A percentile compares a stretch with the other conserved stretches of the same genome.
These are phyloP conservation scores for Euphydryas editha DNA, from an alignment of 2,888 invertebrate genomes.

Conservation along the genomic window DNA sequence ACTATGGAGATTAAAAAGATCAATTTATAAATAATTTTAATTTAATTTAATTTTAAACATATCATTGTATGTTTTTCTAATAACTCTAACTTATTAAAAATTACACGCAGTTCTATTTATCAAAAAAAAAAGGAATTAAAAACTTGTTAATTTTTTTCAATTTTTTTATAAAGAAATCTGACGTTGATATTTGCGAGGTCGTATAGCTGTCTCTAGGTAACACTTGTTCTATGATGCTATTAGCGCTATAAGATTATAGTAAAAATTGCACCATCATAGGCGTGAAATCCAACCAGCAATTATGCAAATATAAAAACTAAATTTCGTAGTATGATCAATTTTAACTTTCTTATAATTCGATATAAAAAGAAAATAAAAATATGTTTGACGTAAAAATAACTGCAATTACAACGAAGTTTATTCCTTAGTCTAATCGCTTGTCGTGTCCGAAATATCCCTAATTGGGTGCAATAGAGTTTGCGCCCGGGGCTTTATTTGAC, in stretches of 20 bases:
- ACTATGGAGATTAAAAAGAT: too few relatives aligned
- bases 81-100: too few relatives aligned
- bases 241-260: conserved; percentile 16
- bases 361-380: conserved; percentile 29
- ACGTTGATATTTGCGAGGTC: background rate
- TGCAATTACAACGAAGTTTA: conserved; percentile 52
- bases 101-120: too few relatives aligned
- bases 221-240: background rate
- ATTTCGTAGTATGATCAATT: conserved; percentile 22
- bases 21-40: too few relatives aligned
- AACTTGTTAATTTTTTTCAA: too few relatives aligned
- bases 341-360: conserved; percentile 29
- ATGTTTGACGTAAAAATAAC: conserved; percentile 49
- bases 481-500: conserved; percentile 67
- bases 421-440: conserved; percentile 51
- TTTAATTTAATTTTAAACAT: too few relatives aligned
- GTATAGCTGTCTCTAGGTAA: background rate
- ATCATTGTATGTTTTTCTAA: too few relatives aligned
- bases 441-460: conserved; percentile 61
- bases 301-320: conserved; percentile 33
- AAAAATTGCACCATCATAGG: conserved; percentile 20
- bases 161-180: too few relatives aligned
- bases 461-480: conserved; percentile 57
- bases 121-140: too few relatives aligned
- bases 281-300: conserved; percentile 27